Conservation (phyloP, 2,888 invertebrate genomes). For the Ichneumon xanthorius region DNA sequence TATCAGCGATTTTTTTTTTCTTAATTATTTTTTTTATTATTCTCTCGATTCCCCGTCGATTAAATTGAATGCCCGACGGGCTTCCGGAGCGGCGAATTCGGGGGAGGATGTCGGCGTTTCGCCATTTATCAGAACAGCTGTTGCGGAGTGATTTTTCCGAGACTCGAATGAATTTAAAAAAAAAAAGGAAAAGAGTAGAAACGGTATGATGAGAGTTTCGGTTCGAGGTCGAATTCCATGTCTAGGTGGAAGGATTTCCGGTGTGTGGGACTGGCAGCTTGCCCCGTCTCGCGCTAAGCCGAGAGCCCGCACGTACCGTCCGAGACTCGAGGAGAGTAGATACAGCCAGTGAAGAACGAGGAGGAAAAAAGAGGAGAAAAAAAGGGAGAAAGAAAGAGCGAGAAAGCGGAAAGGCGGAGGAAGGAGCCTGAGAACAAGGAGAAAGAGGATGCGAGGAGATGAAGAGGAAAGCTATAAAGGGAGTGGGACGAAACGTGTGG, state of each 20-base stretch:
- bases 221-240: conserved; percentile 69
- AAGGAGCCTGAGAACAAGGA: conserved; percentile 32
- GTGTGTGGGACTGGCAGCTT: conserved; percentile 60
- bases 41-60: background rate
- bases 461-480: conserved; percentile 51
- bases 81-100: no score
- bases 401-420: conserved; percentile 35
- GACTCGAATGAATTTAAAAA: background rate
- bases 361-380: conserved; percentile 21
- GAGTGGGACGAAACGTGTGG: conserved; percentile 65
- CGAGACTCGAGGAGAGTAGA: conserved; percentile 1
- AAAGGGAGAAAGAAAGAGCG: conserved; percentile 30
- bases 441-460: conserved; percentile 52
- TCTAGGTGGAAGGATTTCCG: conserved; percentile 72
- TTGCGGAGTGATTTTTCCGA: background rate
- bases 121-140: background rate
- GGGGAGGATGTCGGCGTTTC: no score
- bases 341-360: conserved; percentile 9
- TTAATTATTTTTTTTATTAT: background rate
- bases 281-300: conserved; percentile 20
- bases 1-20: conserved; percentile 37
- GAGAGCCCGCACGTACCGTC: conserved; percentile 2
- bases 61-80: background rate
- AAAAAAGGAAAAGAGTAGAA: background rate
- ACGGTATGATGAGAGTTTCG: conserved; percentile 2